Percentiles rank a stretch among this genome's conserved stretches.
Conservation (phyloP, 2,113 vertebrate species). For the Melierax canorus region DNA sequence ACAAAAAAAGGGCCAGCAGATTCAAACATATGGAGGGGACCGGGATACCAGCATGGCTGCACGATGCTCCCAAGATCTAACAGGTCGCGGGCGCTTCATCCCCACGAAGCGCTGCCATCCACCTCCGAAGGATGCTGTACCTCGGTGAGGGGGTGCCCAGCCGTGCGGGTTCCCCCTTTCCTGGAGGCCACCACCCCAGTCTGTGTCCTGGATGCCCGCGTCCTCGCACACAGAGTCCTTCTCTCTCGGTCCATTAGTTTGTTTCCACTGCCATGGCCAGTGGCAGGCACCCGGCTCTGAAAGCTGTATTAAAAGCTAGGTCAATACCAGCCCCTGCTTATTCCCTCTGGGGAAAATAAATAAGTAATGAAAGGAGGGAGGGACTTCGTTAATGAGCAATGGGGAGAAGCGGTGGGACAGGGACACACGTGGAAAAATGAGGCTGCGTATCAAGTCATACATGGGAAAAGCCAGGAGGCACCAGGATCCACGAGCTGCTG, state of each 20-base stretch:
- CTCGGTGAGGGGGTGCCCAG: rapidly evolving
- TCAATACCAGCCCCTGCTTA: constrained; percentile 57
- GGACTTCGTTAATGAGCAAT: neutral
- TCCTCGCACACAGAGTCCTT: neutral
- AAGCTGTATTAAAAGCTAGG: constrained; percentile 64
- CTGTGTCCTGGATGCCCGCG: constrained; percentile 1
- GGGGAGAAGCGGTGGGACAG: neutral
- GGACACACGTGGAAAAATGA: neutral
- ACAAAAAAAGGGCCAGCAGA: neutral
- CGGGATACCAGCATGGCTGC: neutral
- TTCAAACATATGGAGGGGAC: neutral
- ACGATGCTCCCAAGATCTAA: neutral
- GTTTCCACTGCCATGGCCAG: constrained; percentile 47
- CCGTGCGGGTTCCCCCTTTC: neutral
- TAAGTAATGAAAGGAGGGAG: constrained; percentile 1
- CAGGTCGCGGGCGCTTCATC: neutral
- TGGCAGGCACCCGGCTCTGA: constrained; percentile 19
- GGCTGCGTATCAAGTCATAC: neutral
- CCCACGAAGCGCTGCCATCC: neutral
- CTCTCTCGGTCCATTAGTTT: constrained; percentile 59
- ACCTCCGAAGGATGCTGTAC: neutral
- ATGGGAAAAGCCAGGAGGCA: neutral
- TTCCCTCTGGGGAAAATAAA: constrained; percentile 38
- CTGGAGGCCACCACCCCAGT: neutral
- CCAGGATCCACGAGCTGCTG: neutral